These are phyloP conservation scores for Sterna hirundo DNA, from an alignment of 2,113 vertebrate species.

Conservation along the genomic window DNA sequence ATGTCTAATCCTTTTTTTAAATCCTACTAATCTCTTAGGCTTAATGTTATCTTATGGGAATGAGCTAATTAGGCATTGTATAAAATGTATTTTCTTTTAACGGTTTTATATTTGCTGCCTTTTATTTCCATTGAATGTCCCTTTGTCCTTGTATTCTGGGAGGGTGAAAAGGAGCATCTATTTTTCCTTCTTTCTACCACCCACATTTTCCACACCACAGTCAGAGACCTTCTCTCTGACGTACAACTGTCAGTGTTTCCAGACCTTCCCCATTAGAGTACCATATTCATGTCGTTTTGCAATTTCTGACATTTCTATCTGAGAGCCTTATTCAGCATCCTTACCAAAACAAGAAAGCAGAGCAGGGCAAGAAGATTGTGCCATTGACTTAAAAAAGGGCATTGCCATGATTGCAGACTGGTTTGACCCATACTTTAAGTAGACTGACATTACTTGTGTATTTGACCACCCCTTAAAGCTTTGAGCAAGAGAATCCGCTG, in stretches of 20 bases:
- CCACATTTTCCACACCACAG: background rate
- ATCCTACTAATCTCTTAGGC: conserved; percentile 61
- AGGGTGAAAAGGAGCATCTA: background rate
- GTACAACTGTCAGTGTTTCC: background rate
- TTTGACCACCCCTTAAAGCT: background rate
- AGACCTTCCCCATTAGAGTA: background rate
- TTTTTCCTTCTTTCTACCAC: background rate
- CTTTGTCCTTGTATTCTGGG: background rate
- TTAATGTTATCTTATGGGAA: conserved; percentile 48
- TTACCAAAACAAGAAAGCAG: background rate
- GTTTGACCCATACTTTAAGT: background rate
- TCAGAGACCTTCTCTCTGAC: background rate
- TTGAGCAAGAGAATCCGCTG: background rate
- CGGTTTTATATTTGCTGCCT: background rate
- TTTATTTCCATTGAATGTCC: background rate
- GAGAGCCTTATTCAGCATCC: background rate
- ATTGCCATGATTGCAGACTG: background rate
- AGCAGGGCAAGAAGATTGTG: background rate
- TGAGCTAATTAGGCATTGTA: conserved; percentile 50
- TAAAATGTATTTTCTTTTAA: conserved; percentile 23
- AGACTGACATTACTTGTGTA: background rate
- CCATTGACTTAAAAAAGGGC: background rate
- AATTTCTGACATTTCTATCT: background rate
- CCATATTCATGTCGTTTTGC: rapidly evolving
- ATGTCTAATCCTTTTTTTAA: conserved; percentile 60